A percentile compares a stretch with the other conserved stretches of the same genome.
These are phyloP conservation scores for Epizoanthus scotinus DNA, from an alignment of 92 coral and sea anemone genomes.

Conservation along the genomic window DNA sequence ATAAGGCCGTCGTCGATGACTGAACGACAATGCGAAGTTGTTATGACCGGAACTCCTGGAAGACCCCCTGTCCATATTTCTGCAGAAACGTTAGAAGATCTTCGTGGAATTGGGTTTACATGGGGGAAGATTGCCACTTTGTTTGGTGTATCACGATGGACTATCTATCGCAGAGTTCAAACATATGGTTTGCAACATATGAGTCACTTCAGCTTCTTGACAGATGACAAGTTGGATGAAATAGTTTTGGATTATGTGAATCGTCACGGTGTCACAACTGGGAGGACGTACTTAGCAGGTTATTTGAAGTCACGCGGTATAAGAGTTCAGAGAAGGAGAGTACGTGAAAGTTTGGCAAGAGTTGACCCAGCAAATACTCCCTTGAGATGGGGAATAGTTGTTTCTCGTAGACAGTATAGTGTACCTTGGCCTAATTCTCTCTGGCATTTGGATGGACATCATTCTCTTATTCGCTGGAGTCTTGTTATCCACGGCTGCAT, in stretches of 20 bases:
- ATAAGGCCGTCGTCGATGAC: conserved; percentile 31
- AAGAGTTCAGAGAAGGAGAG: conserved; percentile 34
- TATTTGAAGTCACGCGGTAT: conserved; percentile 33
- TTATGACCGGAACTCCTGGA: conserved; percentile 33
- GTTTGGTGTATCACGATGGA: conserved; percentile 47
- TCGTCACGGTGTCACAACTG: conserved; percentile 40
- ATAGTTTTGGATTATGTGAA: conserved; percentile 10
- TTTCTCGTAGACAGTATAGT: conserved; percentile 24
- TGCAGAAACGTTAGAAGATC: conserved; percentile 27
- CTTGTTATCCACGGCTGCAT: conserved; percentile 55
- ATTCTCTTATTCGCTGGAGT: conserved; percentile 43
- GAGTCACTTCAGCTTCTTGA: conserved; percentile 3
- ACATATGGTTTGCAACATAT: conserved; percentile 20
- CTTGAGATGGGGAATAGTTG: conserved; percentile 8
- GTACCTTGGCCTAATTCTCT: conserved; percentile 54
- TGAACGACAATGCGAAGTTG: conserved; percentile 34
- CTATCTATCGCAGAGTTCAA: conserved; percentile 36
- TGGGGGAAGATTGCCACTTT: conserved; percentile 39
- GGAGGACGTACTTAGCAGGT: conserved; percentile 34
- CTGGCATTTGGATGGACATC: conserved; percentile 47
- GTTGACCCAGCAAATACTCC: conserved; percentile 27
- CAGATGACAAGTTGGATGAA: conserved; percentile 32
- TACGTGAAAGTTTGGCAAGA: conserved; percentile 28
- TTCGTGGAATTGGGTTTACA: conserved; percentile 46
- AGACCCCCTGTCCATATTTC: conserved; percentile 2